These are phyloP conservation scores for Ctenopoma kingsleyae DNA, from an alignment of 2,797 vertebrate species.

Conservation along the genomic window DNA sequence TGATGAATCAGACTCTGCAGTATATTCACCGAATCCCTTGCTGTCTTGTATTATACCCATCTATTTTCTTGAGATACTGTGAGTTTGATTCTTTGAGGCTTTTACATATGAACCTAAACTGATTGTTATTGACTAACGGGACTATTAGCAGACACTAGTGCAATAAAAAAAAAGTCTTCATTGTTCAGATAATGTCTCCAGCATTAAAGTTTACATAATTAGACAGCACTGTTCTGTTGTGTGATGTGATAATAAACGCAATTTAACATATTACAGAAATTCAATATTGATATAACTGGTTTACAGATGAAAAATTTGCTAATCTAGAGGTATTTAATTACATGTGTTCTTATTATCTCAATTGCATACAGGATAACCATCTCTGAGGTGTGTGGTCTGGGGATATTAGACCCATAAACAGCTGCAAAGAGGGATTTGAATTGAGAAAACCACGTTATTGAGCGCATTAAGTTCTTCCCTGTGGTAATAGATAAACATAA, in stretches of 20 bases:
- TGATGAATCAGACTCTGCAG: constrained; percentile 36
- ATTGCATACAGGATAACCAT: constrained; percentile 29
- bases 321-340: constrained; percentile 47
- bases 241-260: constrained; percentile 9
- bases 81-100: constrained; percentile 10
- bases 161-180: background rate
- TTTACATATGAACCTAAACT: background rate
- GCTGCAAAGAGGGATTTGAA: constrained; percentile 50
- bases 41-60: constrained; percentile 17
- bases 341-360: constrained; percentile 44
- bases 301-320: constrained; percentile 24
- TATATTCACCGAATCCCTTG: constrained; percentile 1
- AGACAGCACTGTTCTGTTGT: background rate
- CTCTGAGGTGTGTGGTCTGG: constrained; percentile 45
- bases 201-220: constrained; percentile 8
- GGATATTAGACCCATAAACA: constrained; percentile 41
- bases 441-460: constrained; percentile 55
- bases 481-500: constrained; percentile 50
- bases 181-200: constrained; percentile 1
- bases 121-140: background rate
- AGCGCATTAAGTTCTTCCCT: constrained; percentile 46
- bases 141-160: background rate
- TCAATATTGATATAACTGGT: constrained; percentile 21
- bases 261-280: constrained; percentile 35
- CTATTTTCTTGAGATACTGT: constrained; percentile 13